Percentiles rank a stretch among this genome's conserved stretches.
These are phyloP conservation scores for Dendrocincla fuliginosa DNA, from an alignment of 2,797 vertebrate species.

Conservation along the genomic window DNA sequence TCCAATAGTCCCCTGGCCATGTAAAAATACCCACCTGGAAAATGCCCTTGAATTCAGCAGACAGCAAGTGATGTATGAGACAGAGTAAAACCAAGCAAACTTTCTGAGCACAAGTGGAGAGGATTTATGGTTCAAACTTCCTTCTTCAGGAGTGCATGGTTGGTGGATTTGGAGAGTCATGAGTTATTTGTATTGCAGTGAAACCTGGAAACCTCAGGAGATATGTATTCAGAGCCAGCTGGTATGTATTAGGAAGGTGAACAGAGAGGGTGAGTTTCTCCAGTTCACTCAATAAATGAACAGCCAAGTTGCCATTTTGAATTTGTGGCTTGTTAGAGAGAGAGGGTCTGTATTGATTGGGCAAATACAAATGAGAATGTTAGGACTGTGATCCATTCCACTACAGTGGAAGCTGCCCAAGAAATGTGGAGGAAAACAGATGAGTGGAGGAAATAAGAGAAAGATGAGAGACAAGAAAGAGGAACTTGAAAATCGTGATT, in stretches of 20 bases:
- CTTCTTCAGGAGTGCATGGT: background rate
- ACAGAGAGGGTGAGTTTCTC: background rate
- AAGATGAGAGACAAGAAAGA: background rate
- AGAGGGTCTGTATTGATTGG: background rate
- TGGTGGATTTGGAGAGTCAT: background rate
- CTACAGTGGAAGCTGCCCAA: background rate
- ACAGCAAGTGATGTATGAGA: background rate
- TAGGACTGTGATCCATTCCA: background rate
- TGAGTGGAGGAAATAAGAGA: background rate
- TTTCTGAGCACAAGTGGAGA: background rate
- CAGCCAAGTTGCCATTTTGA: background rate
- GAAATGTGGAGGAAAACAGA: background rate
- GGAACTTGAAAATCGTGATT: background rate
- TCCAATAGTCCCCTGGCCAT: background rate
- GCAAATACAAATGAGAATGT: background rate
- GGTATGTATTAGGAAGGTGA: fast-evolving
- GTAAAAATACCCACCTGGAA: background rate
- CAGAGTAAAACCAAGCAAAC: background rate
- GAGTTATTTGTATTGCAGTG: background rate
- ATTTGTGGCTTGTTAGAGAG: background rate
- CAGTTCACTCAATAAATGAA: background rate
- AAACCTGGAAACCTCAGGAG: background rate
- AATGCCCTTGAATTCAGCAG: background rate
- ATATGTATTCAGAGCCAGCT: background rate
- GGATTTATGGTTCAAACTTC: background rate